Percentiles rank a stretch among this genome's conserved stretches.
These are phyloP conservation scores for Eumaeus atala DNA, from an alignment of 1,140 invertebrate genomes.

Conservation along the genomic window DNA sequence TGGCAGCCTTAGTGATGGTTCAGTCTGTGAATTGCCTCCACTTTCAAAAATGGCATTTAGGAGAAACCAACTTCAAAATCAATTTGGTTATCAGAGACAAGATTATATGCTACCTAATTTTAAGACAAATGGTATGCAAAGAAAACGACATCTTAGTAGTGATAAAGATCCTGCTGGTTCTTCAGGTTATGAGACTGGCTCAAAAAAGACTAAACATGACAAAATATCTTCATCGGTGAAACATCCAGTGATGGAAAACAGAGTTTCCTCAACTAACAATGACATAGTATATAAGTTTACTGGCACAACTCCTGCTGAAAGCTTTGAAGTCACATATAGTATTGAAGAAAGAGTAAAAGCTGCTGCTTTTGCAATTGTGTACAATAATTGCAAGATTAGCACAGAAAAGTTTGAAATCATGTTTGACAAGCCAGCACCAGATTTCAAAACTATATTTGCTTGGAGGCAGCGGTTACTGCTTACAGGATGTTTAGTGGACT, in stretches of 20 bases:
- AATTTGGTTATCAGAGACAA: conserved; percentile 36
- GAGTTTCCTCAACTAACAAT: conserved; percentile 64
- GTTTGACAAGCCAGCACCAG: conserved; percentile 68
- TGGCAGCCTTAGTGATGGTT: conserved; percentile 61
- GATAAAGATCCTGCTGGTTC: conserved; percentile 52
- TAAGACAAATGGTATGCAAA: conserved; percentile 36
- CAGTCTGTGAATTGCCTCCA: conserved; percentile 50
- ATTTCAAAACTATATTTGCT: conserved; percentile 68
- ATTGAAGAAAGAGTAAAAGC: conserved; percentile 60
- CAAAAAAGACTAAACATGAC: conserved; percentile 41
- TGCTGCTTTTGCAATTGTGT: conserved; percentile 65
- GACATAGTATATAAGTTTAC: conserved; percentile 59
- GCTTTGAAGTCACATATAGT: conserved; percentile 62
- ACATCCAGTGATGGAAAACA: conserved; percentile 67
- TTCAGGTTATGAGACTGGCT: conserved; percentile 53
- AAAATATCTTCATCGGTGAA: conserved; percentile 31
- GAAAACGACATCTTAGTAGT: conserved; percentile 48
- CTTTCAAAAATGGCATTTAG: conserved; percentile 39
- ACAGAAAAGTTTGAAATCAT: conserved; percentile 59
- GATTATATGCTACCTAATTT: conserved; percentile 33
- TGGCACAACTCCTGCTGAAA: conserved; percentile 44
- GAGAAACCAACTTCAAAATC: conserved; percentile 42
- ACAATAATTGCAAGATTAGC: conserved; percentile 63
- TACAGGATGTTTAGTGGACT: conserved; percentile 66
- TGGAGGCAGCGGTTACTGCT: conserved; percentile 60